Evolutionary conservation across 2,113 vertebrate genomes (phyloP), one percentile per base, ranked within the genome.

Genomic region (Tachysurus fulvidraco): DNA sequence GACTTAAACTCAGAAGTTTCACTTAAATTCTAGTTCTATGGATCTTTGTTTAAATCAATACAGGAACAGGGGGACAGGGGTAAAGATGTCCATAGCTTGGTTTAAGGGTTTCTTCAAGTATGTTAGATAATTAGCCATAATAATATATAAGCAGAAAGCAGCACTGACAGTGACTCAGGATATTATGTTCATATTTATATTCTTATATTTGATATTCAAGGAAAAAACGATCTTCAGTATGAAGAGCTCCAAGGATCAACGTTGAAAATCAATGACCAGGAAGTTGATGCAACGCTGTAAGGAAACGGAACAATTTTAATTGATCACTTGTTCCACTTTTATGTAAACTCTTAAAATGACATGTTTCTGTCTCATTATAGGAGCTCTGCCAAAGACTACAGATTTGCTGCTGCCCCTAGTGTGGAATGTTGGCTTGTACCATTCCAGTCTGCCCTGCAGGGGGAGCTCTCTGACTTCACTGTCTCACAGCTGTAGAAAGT

Each of bases 361-460:
- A 19, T 73, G 14, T 17, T 28, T 82, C 25, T 64, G 11, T 77
- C 82, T 77, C 3, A 57, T 89, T 78, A 16, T 41, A 92, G 91
- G 83, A 85, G 46, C 17, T 60, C 85, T 5, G 60, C 87, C 67
- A 36, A 52, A 28, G 85, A 92, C 87, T 91, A 88, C 82, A 77
- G 83, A 50, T 44, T 59, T 62, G 25, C 21, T 69, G 76, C 77
- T 23, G 64, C 36, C 25, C 88, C 86, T 0, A 71, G 11, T 78
- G 69, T 90, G 44, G 36, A 50, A 9, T 91, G 91, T 28, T 89
- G 83, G 86, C 84, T 90, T 67, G 65, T 91, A 30, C 80, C 85
- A 6, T 85, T 90, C 74, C 12, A 84, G 14, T 69, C 55, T 57
- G 83, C 77, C 30, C 83, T 91, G 80, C 83, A 90, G 80, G 77